Evolutionary conservation across 2,888 invertebrate species (phyloP), one percentile per base, ranked within the genome.

Genomic region (Gymnocheta viridis): DNA sequence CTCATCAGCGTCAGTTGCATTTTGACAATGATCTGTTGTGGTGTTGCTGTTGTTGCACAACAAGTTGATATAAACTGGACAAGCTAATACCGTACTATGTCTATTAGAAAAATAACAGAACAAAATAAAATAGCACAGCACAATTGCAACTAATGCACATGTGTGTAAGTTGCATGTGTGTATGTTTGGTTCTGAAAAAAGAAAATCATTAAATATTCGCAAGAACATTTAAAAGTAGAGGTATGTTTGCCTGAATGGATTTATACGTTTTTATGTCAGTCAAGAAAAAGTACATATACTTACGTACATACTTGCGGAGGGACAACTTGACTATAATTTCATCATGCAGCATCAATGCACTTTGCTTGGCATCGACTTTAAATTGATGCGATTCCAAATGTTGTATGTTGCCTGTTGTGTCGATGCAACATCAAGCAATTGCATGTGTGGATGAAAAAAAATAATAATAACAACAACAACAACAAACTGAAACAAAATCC

Each of bases 301-400:
- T n/a, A n/a, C n/a, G n/a, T n/a, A n/a, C n/a, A n/a, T n/a, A 78
- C 60, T 78, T 83, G 73, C n/a, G 87, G 89, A 90, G 90, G 89
- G 89, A 89, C 90, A 89, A 89, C 88, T 89, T 88, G 88, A 88
- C 88, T 88, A 73, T 74, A 74, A 70, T 76, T 85, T 73, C 76
- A 81, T 64, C 73, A 79, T 64, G 64, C 79, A 58, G 64, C 72
- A 82, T 78, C 83, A 82, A 79, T 80, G 85, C 86, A 85, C 85
- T 87, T 77, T 80, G 77, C 85, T 83, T 86, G 85, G 77, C 62
- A 85, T 78, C 82, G 83, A 80, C 64, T 82, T 60, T 86, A 70
- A 85, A 84, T 84, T 77, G 81, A 84, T 77, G 80, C 67, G 83
- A 80, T 84, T 27, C 69, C 62, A 54, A 69, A 79, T 72, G 54